A percentile compares a stretch with the other conserved stretches of the same genome.
phyloP scores from a whole-genome alignment of 2,113 vertebrate genomes.

The Cephalopholis sonnerati region DNA sequence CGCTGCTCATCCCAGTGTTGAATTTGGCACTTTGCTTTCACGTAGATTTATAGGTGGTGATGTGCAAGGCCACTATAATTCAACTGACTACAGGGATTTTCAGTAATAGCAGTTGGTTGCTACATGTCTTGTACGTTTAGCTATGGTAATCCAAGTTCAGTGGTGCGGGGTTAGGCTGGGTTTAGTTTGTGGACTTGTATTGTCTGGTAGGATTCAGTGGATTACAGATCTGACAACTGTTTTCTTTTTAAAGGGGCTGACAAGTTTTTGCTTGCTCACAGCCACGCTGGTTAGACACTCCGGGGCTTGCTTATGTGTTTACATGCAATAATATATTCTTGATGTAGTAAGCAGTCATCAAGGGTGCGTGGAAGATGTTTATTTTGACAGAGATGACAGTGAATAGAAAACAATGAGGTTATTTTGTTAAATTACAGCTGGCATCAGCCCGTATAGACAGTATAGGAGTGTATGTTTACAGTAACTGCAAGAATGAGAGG shows the following conservation, averaged over 20 bases:
- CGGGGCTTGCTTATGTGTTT: conserved; percentile 43
- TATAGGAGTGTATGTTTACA: conserved; percentile 43
- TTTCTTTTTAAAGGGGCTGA: conserved; percentile 55
- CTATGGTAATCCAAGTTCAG: conserved; percentile 64
- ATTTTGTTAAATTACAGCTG: conserved; percentile 18
- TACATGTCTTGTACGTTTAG: conserved; percentile 44
- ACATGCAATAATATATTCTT: conserved; percentile 40
- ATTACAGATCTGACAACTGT: conserved; percentile 66
- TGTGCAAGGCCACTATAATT: conserved; percentile 59
- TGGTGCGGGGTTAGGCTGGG: conserved; percentile 31
- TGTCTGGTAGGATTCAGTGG: conserved; percentile 58
- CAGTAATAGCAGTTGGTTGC: conserved; percentile 57
- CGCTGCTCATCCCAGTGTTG: conserved; percentile 50
- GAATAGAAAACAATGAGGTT: conserved; percentile 37
- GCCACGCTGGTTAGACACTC: conserved; percentile 21
- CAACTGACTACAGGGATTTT: conserved; percentile 42
- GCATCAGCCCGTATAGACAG: conserved; percentile 5
- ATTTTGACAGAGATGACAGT: conserved; percentile 47
- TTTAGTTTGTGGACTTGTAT: conserved; percentile 58
- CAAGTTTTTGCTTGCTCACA: conserved; percentile 64
- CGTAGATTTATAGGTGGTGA: conserved; percentile 56
- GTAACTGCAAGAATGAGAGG: conserved; percentile 28
- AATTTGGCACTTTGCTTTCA: conserved; percentile 66
- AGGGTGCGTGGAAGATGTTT: conserved; percentile 25
- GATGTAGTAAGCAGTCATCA: conserved; percentile 45